Conservation (phyloP, 1,140 invertebrate species). For the Ceratina australensis region DNA sequence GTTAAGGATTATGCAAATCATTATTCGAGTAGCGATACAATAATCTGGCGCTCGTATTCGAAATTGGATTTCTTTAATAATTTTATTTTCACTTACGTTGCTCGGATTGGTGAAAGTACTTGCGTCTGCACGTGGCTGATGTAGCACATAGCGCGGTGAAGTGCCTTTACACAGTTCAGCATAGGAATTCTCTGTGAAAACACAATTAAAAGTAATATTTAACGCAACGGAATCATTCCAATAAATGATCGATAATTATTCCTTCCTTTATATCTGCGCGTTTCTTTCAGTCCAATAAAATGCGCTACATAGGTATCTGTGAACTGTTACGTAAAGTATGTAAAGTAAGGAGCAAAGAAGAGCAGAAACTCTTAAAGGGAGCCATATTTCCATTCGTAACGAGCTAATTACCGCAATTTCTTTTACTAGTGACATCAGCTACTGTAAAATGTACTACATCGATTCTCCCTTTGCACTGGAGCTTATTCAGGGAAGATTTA, state of each 20-base stretch:
- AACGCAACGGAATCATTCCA: no score
- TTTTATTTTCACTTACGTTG: conserved; percentile 67
- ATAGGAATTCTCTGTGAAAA: conserved; percentile 73
- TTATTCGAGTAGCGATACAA: background rate
- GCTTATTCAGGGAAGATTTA: no score
- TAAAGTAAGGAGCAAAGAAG: no score
- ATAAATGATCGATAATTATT: no score
- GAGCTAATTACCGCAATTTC: conserved; percentile 26
- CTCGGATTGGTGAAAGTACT: conserved; percentile 68
- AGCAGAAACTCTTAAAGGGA: background rate
- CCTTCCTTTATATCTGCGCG: no score
- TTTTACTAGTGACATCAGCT: conserved; percentile 1
- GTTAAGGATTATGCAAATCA: conserved; percentile 5
- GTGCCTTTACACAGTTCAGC: conserved; percentile 74
- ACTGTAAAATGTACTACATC: conserved; percentile 2
- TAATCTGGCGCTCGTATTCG: background rate
- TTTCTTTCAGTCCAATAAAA: no score
- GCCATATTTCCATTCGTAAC: background rate
- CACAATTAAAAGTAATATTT: background rate
- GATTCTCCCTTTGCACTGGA: background rate
- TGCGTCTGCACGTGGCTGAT: conserved; percentile 70
- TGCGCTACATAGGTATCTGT: no score
- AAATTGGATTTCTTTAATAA: background rate
- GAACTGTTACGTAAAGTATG: no score
- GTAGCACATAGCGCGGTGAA: conserved; percentile 72